Evolutionary conservation across 1,140 invertebrate species (phyloP).

Genomic region (Cataglyphis hispanica): DNA sequence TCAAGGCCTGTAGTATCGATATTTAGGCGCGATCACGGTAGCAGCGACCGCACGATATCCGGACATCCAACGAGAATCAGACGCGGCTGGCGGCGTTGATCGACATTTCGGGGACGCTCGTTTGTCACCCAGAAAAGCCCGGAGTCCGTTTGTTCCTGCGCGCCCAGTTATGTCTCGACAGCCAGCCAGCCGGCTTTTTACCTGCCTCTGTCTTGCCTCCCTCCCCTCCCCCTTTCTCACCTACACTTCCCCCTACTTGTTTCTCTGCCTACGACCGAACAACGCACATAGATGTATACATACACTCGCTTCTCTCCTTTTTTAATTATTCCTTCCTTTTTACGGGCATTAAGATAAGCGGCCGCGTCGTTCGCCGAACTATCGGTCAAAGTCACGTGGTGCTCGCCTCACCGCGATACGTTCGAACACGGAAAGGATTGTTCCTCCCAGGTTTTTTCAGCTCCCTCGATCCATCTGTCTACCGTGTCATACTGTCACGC

Average conservation of each 20-base stretch:
- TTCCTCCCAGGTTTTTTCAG: slow-evolving; percentile 49
- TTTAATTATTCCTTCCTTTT: slow-evolving; percentile 73
- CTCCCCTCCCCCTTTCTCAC: neutral
- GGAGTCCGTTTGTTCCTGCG: slow-evolving; percentile 74
- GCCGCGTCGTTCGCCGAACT: slow-evolving; percentile 66
- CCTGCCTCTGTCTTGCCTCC: slow-evolving; percentile 25
- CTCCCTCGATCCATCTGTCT: slow-evolving; percentile 55
- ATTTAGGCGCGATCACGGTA: neutral
- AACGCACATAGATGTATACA: no score
- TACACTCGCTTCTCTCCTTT: slow-evolving; percentile 37
- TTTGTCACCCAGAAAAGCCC: slow-evolving; percentile 80
- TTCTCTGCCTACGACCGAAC: slow-evolving; percentile 5
- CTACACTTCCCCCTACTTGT: neutral
- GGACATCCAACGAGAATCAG: slow-evolving; percentile 73
- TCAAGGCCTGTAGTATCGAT: neutral
- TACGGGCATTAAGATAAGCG: slow-evolving; percentile 79
- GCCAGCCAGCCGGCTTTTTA: slow-evolving; percentile 32
- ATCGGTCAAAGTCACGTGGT: slow-evolving; percentile 81
- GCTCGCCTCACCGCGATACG: slow-evolving; percentile 54
- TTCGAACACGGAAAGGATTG: slow-evolving; percentile 68
- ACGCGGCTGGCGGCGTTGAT: slow-evolving; percentile 81
- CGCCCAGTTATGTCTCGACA: slow-evolving; percentile 33
- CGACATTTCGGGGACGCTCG: slow-evolving; percentile 85
- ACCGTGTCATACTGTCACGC: slow-evolving; percentile 56
- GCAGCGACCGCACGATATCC: slow-evolving; percentile 57